A percentile compares a stretch with the other conserved stretches of the same genome.
Evolutionary conservation across 2,797 vertebrate genomes (phyloP).

Genomic region (Hyperoplus lanceolatus): DNA sequence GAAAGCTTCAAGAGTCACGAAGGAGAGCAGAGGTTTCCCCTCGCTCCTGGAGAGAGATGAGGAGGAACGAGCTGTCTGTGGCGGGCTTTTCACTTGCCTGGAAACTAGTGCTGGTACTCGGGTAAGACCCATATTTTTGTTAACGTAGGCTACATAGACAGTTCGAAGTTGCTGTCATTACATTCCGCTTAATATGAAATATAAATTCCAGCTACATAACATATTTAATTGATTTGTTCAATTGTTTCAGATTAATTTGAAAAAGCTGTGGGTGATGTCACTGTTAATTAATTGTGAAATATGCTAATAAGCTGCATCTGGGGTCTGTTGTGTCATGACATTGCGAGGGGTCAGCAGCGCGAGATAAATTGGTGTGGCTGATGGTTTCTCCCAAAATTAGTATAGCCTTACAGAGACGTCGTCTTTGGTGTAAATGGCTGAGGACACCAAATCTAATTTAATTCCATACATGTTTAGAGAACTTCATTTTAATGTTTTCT

Average conservation of each 20-base stretch:
- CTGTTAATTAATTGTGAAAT: background rate
- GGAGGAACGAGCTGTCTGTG: conserved; percentile 24
- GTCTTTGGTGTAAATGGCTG: background rate
- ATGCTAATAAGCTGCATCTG: background rate
- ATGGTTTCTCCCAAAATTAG: background rate
- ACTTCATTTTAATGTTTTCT: background rate
- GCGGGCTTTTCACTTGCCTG: conserved; percentile 42
- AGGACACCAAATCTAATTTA: background rate
- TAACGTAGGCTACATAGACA: too few relatives aligned
- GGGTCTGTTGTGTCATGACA: background rate
- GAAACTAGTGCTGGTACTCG: conserved; percentile 48
- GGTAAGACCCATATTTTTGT: conserved; percentile 41
- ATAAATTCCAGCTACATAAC: background rate
- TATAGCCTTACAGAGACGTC: background rate
- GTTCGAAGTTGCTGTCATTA: background rate
- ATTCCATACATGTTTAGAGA: background rate
- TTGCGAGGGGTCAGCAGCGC: background rate
- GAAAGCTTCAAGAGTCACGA: conserved; percentile 41
- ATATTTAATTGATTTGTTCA: too few relatives aligned
- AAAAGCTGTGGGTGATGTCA: background rate
- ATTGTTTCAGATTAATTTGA: background rate
- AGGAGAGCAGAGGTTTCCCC: conserved; percentile 18
- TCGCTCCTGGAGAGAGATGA: conserved; percentile 39
- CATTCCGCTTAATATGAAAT: too few relatives aligned
- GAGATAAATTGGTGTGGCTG: background rate